A percentile compares a stretch with the other conserved stretches of the same genome.
Conservation (phyloP, 2,113 vertebrate genomes). For the Alouatta palliata region DNA sequence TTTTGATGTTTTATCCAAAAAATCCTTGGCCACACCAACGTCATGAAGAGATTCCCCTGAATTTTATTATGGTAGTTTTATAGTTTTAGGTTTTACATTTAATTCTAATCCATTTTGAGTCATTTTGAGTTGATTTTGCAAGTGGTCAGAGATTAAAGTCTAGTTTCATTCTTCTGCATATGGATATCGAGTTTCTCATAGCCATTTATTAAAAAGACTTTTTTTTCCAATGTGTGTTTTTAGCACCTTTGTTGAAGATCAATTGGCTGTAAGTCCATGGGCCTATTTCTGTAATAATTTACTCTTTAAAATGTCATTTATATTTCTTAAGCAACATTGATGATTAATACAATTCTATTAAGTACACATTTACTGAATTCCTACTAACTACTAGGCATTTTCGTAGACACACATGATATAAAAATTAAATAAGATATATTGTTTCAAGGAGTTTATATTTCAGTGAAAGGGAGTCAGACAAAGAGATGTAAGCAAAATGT, state of each 20-base stretch:
- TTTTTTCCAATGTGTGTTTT: neutral
- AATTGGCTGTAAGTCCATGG: neutral
- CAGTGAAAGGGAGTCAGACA: neutral
- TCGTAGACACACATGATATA: neutral
- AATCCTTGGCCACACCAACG: neutral
- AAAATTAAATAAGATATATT: neutral
- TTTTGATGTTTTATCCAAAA: neutral
- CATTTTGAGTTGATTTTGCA: neutral
- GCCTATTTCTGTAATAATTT: neutral
- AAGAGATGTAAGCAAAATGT: neutral
- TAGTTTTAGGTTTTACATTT: neutral
- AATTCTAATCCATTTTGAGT: neutral
- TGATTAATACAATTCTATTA: neutral
- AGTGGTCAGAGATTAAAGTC: neutral
- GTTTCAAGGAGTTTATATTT: neutral
- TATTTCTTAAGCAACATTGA: neutral
- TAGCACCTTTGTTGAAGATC: neutral
- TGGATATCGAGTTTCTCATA: neutral
- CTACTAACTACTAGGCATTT: neutral
- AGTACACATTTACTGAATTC: neutral
- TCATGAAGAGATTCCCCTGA: neutral
- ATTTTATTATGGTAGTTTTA: neutral
- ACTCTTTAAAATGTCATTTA: neutral
- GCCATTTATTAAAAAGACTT: neutral
- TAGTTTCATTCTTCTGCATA: neutral